Conservation (phyloP, 2,888 invertebrate genomes). For the Apotomis turbidana region DNA sequence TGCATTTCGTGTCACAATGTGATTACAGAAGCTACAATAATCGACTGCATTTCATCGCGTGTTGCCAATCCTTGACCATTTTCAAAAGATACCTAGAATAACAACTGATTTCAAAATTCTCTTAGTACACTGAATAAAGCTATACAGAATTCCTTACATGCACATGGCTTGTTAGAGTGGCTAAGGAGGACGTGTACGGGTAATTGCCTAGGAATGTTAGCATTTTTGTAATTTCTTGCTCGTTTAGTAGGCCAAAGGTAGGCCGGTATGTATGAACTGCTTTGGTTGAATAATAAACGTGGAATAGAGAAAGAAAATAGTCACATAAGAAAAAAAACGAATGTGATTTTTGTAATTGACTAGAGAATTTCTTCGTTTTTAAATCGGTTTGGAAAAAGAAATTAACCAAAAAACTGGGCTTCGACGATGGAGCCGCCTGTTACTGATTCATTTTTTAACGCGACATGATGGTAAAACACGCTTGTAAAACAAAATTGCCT, state of each 20-base stretch:
- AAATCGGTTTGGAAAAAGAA: too few species aligned
- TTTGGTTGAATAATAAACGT: background rate
- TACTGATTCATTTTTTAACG: too few species aligned
- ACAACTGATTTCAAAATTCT: slow-evolving; percentile 5
- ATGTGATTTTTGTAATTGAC: too few species aligned
- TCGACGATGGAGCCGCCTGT: too few species aligned
- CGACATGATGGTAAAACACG: too few species aligned
- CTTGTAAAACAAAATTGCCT: too few species aligned
- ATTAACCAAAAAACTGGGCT: too few species aligned
- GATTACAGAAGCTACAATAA: slow-evolving; percentile 25
- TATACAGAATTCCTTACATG: slow-evolving; percentile 16
- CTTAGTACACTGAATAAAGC: background rate
- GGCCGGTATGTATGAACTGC: background rate
- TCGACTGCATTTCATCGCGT: slow-evolving; percentile 20
- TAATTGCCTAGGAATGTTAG: slow-evolving; percentile 36
- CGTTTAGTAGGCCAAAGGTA: slow-evolving; percentile 25
- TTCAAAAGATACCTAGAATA: slow-evolving; percentile 16
- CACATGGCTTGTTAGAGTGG: slow-evolving; percentile 30
- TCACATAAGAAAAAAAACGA: too few species aligned
- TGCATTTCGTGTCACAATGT: slow-evolving; percentile 8
- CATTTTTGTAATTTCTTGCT: slow-evolving; percentile 38
- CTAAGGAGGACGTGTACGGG: slow-evolving; percentile 27
- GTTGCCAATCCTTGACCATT: slow-evolving; percentile 3
- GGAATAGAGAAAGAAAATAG: too few species aligned
- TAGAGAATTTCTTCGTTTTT: too few species aligned